These are phyloP conservation scores for Hypotaenidia philippensis DNA, from an alignment of 2,797 vertebrate species.

Conservation along the genomic window DNA sequence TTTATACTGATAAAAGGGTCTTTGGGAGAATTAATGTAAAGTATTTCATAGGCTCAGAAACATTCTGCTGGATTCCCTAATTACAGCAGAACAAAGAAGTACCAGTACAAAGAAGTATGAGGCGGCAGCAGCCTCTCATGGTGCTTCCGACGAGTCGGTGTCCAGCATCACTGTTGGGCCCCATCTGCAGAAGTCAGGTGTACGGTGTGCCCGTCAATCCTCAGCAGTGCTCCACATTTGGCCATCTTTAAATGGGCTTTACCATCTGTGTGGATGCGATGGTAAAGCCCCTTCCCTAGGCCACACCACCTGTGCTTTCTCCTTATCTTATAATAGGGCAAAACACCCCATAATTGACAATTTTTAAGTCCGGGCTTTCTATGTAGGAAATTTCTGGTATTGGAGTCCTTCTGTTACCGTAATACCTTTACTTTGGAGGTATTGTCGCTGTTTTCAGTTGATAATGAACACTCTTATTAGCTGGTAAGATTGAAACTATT, in stretches of 20 bases:
- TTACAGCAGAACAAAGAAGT: background rate
- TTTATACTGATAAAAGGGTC: background rate
- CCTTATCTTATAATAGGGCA: background rate
- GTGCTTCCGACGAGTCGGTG: background rate
- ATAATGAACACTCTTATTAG: background rate
- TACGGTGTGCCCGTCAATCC: background rate
- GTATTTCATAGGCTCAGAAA: background rate
- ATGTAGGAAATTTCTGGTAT: background rate
- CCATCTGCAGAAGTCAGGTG: background rate
- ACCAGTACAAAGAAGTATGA: background rate
- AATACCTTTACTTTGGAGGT: background rate
- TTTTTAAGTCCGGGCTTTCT: background rate
- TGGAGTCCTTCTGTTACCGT: background rate
- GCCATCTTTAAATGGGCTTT: too few species aligned
- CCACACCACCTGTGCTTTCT: background rate
- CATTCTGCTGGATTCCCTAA: background rate
- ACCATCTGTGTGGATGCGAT: background rate
- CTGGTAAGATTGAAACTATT: background rate
- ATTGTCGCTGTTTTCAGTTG: background rate
- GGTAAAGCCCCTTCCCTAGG: background rate
- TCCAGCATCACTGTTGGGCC: background rate
- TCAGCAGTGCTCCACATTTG: background rate
- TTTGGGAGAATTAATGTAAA: background rate
- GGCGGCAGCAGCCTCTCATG: background rate
- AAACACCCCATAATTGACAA: background rate